Percentiles rank a stretch among this genome's conserved stretches.
phyloP scores from a whole-genome alignment of 1,140 invertebrate species.

The Liolophura sinensis region DNA sequence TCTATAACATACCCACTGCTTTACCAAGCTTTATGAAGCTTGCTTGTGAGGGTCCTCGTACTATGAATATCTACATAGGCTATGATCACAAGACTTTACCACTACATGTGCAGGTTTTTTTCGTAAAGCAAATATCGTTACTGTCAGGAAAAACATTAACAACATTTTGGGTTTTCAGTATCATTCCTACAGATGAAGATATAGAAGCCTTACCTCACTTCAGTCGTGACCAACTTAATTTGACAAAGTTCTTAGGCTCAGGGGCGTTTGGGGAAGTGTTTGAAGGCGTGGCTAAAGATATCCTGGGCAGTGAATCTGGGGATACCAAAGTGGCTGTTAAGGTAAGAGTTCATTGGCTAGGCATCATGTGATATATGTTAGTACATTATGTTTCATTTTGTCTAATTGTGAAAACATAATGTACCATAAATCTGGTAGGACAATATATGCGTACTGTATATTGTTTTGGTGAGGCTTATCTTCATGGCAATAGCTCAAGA shows the following conservation, averaged over 20 bases:
- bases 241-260: constrained; percentile 87
- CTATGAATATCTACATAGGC: too few relatives aligned
- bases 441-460: too few relatives aligned
- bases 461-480: too few relatives aligned
- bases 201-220: constrained; percentile 82
- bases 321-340: constrained; percentile 81
- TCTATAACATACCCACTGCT: too few relatives aligned
- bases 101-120: too few relatives aligned
- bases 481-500: too few relatives aligned
- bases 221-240: constrained; percentile 75
- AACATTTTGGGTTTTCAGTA: constrained; percentile 37
- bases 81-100: too few relatives aligned
- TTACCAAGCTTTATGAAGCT: too few relatives aligned
- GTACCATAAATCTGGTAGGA: too few relatives aligned
- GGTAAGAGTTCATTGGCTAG: constrained; percentile 59
- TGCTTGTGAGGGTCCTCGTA: too few relatives aligned
- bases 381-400: neutral
- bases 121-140: too few relatives aligned
- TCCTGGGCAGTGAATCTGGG: constrained; percentile 56
- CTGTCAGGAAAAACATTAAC: neutral
- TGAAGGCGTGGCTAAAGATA: constrained; percentile 69
- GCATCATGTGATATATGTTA: neutral
- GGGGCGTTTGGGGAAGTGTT: constrained; percentile 98
- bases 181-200: constrained; percentile 66
- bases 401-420: too few relatives aligned